phyloP scores from a whole-genome alignment of 2,797 vertebrate genomes.

The Esox masquinongy region DNA sequence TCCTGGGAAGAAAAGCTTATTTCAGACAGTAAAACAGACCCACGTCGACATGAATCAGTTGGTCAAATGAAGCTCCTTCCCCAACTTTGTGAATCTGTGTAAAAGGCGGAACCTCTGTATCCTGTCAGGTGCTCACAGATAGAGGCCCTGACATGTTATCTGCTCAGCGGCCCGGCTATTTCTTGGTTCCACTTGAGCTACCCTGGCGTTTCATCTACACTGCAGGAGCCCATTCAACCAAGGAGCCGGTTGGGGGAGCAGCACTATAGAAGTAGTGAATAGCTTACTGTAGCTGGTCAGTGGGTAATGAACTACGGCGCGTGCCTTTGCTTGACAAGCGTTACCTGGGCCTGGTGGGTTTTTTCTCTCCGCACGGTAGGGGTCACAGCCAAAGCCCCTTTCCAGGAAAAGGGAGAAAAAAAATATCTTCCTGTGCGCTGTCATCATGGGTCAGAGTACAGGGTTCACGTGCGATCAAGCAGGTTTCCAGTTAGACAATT shows the following conservation, averaged over 20 bases:
- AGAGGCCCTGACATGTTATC: constrained; percentile 10
- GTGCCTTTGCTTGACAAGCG: constrained; percentile 2
- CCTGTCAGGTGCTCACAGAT: constrained; percentile 20
- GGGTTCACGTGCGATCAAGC: background rate
- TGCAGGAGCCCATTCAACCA: background rate
- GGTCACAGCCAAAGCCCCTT: background rate
- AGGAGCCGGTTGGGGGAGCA: constrained; percentile 16
- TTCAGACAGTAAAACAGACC: background rate
- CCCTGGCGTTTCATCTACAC: constrained; percentile 10
- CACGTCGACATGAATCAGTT: background rate
- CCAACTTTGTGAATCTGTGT: background rate
- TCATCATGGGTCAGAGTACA: constrained; percentile 2
- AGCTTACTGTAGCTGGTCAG: background rate
- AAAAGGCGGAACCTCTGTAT: background rate
- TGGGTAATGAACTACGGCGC: background rate
- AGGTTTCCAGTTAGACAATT: background rate
- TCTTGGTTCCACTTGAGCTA: constrained; percentile 17
- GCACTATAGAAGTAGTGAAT: background rate
- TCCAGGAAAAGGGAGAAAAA: background rate
- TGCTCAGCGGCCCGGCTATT: background rate
- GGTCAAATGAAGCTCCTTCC: background rate
- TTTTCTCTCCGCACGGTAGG: background rate
- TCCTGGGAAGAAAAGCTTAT: background rate
- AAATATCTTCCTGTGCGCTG: background rate
- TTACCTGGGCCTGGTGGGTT: background rate